Percentiles rank a stretch among this genome's conserved stretches.
phyloP scores from a whole-genome alignment of 2,888 invertebrate genomes.

The Germaria angustata region DNA sequence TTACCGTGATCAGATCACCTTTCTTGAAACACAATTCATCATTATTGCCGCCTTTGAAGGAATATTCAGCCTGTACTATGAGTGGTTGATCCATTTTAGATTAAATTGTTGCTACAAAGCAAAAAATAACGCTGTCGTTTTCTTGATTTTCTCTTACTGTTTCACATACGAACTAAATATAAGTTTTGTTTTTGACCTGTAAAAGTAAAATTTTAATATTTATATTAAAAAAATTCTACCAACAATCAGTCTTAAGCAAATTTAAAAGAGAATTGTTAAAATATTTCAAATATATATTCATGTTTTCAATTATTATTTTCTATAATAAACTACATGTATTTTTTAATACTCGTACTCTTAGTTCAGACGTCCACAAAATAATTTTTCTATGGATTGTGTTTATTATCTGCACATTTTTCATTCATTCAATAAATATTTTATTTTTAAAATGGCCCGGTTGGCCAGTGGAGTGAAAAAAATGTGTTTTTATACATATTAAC shows the following conservation, averaged over 20 bases:
- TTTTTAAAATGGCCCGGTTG: constrained; percentile 15
- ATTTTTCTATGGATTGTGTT: constrained; percentile 19
- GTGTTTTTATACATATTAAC: not conserved
- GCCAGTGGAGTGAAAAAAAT: not conserved
- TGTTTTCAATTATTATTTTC: not conserved
- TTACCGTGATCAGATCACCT: constrained; percentile 97
- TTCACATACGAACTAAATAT: constrained; percentile 21
- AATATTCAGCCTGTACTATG: constrained; percentile 94
- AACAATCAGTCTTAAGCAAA: not conserved
- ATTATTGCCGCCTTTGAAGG: constrained; percentile 97
- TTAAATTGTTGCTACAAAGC: not conserved
- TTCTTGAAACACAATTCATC: constrained; percentile 98
- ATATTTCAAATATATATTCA: not conserved
- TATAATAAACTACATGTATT: too few relatives aligned
- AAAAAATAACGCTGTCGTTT: constrained; percentile 17
- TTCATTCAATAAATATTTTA: constrained; percentile 32
- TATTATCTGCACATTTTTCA: constrained; percentile 37
- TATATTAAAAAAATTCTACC: not conserved
- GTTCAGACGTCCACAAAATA: not conserved
- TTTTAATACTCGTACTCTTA: too few relatives aligned
- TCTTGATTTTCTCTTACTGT: constrained; percentile 1
- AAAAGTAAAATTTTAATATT: not conserved
- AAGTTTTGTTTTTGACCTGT: constrained; percentile 27
- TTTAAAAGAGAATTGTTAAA: not conserved
- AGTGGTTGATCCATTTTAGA: constrained; percentile 78